Percentiles rank a stretch among this genome's conserved stretches.
Conservation (phyloP, 2,797 vertebrate genomes). For the Anisognathus igniventris region DNA sequence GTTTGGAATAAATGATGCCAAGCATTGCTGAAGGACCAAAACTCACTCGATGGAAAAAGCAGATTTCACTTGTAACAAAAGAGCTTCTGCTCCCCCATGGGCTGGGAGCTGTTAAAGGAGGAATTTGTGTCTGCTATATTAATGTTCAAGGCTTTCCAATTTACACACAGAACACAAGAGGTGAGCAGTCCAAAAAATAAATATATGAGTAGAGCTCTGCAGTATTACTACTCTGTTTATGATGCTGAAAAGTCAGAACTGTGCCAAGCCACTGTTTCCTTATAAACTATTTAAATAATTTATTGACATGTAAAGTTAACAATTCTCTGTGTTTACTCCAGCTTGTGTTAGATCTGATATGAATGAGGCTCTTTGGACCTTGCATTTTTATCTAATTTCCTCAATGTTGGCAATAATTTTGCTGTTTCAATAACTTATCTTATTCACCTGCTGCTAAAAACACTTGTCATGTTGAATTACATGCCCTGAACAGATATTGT, state of each 20-base stretch:
- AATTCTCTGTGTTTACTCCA: not conserved
- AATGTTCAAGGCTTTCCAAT: not conserved
- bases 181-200: not conserved
- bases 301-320: constrained; percentile 9
- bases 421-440: constrained; percentile 33
- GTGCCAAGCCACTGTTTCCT: not conserved
- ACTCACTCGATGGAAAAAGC: not conserved
- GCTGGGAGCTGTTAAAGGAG: not conserved
- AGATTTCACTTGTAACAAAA: not conserved
- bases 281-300: constrained; percentile 33
- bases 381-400: constrained; percentile 35
- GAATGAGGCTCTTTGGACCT: constrained; percentile 19
- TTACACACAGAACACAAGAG: not conserved
- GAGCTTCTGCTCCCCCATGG: not conserved
- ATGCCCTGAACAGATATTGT: not conserved
- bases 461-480: constrained; percentile 36
- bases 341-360: not conserved
- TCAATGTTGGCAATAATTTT: constrained; percentile 29
- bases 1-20: not conserved
- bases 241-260: not conserved
- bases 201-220: not conserved
- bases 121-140: not conserved
- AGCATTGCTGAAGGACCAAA: not conserved
- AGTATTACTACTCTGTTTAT: not conserved
- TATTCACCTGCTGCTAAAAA: constrained; percentile 56